Evolutionary conservation across 2,113 vertebrate species (phyloP), one percentile per base, ranked within the genome.

Genomic region (Numenius arquata): DNA sequence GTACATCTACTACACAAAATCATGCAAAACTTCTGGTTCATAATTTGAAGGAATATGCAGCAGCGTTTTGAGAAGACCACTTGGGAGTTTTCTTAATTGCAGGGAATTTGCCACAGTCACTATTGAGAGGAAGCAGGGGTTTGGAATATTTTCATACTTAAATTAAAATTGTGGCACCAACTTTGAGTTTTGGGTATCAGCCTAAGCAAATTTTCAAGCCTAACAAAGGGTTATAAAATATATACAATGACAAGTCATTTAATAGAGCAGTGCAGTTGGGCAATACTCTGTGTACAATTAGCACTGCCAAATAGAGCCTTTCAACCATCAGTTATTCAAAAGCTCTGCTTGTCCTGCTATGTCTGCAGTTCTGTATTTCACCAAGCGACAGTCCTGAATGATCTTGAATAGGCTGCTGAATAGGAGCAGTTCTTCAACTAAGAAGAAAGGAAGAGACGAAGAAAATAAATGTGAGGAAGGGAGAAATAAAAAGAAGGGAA

Each of bases 11-110:
- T 79, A n/a, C 41, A 70, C 19, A 85, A 62, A 85, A 85, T 43
- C 18, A 18, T 36, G 40, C 38, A 89, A 85, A 84, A 70, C 19
- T 76, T 93, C 79, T 91, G 36, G 59, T 58, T 62, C 56, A 72
- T 67, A 93, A 96, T 96, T 95, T 93, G 77, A 87, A 91, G 81
- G 84, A 96, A 93, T 52, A 80, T 12, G 22, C 52, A 93, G 48
- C 29, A 96, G 73, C 41, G 93, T 71, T 94, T 82, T 75, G 36
- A 77, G 72, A 71, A 75, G 76, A 77, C 38, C 61, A 45, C 61
- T 79, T 48, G 34, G n/a, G 65, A 93, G 14, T 84, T 73, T 83
- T 87, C 85, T 61, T 75, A 92, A 43, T 63, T 92, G 34, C 15
- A 67, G 43, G 45, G 77, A 92, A 88, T 84, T 94, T 92, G 72